Evolutionary conservation across 2,797 vertebrate species (phyloP), one percentile per base, ranked within the genome.

Genomic region (Intellagama lesueurii): DNA sequence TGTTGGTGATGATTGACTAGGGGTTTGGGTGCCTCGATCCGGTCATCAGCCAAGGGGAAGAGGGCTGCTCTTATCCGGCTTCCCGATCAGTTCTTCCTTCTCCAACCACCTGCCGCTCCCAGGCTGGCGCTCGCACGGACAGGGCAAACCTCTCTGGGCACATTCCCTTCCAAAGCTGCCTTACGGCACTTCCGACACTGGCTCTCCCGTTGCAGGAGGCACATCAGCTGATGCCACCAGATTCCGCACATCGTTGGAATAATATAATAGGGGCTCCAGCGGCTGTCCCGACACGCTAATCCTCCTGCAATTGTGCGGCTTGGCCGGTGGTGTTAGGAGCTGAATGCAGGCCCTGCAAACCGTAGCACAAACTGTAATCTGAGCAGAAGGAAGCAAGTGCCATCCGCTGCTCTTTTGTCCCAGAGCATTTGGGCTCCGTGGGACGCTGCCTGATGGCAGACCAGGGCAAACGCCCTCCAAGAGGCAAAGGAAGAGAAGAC

Each of bases 231-330:
- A 94, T 96, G 94, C 93, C 80, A 87, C 93, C 91, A 91, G 94
- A 94, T 91, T 95, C 92, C 92, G 93, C 94, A 64, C 94, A 93
- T 92, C 19, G 49, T 90, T 86, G 90, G 94, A 90, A 94, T 94
- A 72, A 83, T 94, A 96, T 94, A 96, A 96, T 96, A 93, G 94
- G 76, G 91, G 90, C 89, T 95, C 96, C 97, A 96, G 96, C 94
- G 96, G 96, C 91, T 92, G 94, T 85, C 87, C 96, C 97, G 97
- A 97, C 97, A 97, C 88, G 91, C 90, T 97, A 97, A 97, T 97
- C 96, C 95, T 95, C 35, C 40, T 86, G 94, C 80, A 70, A 95
- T 96, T 96, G 96, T 96, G 96, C 95, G 72, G 93, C 94, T 1
- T 97, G 93, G 95, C 91, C 91, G 87, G 91, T 90, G 91, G 95